Evolutionary conservation across 2,888 invertebrate genomes (phyloP).

Genomic region (Phymatocera aterrima): DNA sequence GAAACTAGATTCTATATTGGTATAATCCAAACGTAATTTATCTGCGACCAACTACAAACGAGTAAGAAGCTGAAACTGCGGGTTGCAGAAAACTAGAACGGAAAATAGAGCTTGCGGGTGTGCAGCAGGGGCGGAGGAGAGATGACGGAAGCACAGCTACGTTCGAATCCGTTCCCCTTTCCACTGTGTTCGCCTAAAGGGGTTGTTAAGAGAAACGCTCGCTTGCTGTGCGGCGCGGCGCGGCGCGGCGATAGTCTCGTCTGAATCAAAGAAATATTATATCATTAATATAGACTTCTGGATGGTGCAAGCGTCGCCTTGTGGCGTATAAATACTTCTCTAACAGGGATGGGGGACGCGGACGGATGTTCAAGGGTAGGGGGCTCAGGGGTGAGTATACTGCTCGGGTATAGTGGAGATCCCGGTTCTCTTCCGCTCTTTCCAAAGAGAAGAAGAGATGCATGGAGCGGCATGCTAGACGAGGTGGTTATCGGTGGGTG

Average conservation of each 20-base stretch:
- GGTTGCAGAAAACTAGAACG: neutral
- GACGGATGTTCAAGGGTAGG: neutral
- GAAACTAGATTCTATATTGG: neutral
- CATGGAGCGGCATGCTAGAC: neutral
- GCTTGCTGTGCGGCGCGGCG: constrained; percentile 45
- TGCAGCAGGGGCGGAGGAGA: neutral
- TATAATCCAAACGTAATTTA: constrained; percentile 15
- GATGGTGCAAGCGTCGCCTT: constrained; percentile 18
- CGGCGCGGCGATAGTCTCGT: no score
- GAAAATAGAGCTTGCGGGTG: constrained; percentile 9
- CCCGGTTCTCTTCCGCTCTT: neutral
- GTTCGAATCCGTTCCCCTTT: constrained; percentile 22
- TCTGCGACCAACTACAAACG: constrained; percentile 25
- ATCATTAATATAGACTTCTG: constrained; percentile 68
- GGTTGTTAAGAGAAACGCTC: constrained; percentile 64
- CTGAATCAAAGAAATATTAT: constrained; percentile 71
- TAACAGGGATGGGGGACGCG: no score
- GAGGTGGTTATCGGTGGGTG: no score
- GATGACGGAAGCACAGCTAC: neutral
- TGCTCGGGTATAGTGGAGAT: neutral
- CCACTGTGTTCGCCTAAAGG: constrained; percentile 32
- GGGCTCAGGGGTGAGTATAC: neutral
- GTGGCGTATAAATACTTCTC: constrained; percentile 11
- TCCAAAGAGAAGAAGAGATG: neutral
- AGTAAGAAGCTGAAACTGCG: neutral